Percentiles rank a stretch among this genome's conserved stretches.
These are phyloP conservation scores for Lithophane leautieri DNA, from an alignment of 2,888 invertebrate species.

Conservation along the genomic window DNA sequence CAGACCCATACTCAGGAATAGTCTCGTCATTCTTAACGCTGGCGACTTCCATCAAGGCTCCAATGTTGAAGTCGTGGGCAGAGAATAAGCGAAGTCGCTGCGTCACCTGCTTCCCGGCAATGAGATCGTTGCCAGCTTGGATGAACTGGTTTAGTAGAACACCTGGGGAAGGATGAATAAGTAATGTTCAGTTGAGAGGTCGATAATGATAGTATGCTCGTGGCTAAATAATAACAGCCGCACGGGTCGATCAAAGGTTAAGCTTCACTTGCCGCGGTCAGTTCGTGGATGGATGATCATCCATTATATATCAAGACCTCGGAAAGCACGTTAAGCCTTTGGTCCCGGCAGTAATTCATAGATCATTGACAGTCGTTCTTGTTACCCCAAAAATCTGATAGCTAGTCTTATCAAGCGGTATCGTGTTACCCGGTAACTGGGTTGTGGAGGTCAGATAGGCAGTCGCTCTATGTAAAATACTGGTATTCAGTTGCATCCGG, in stretches of 20 bases:
- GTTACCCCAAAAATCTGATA: neutral
- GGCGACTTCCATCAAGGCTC: constrained; percentile 83
- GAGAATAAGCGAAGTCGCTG: constrained; percentile 79
- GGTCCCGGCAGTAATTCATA: neutral
- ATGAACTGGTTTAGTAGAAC: constrained; percentile 81
- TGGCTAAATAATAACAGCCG: neutral
- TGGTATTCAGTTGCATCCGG: neutral
- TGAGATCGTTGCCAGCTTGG: constrained; percentile 76
- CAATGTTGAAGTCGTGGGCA: constrained; percentile 86
- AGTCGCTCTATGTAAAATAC: neutral
- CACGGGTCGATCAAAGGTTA: neutral
- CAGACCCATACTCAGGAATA: constrained; percentile 83
- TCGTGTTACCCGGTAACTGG: neutral
- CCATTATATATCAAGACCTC: neutral
- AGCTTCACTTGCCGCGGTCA: neutral
- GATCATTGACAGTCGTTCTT: neutral
- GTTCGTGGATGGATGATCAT: neutral
- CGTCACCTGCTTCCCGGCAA: constrained; percentile 70
- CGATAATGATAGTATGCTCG: neutral
- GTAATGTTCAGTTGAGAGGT: too few species aligned
- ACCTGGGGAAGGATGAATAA: constrained; percentile 70
- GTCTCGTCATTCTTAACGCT: constrained; percentile 71
- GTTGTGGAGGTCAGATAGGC: neutral
- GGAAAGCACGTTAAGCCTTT: neutral
- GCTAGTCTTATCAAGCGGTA: neutral